Base-by-base conservation (phyloP, 2,888 invertebrate genomes). In the Xestia rhomboidea region DNA sequence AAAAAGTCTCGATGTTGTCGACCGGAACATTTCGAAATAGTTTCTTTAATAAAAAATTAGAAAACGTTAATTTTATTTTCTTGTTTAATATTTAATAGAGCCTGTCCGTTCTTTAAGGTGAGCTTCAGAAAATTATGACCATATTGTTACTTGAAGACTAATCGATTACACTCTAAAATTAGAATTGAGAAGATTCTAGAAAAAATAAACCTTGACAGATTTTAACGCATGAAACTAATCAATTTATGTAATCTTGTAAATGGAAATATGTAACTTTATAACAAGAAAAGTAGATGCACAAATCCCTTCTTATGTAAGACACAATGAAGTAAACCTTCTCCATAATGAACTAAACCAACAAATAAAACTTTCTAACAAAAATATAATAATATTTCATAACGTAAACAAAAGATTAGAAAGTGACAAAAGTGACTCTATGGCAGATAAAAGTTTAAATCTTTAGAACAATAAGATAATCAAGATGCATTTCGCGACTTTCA, bases 321-420 rank as follows among this genome's bases (percentile, higher is more conserved):
- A 49, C 27, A 76, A 84, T 66, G 63, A 69, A 41, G 62, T n/a
- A 62, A 62, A 76, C 51, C 67, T 49, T 73, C 15, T 73, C 67
- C 38, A 68, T 73, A 69, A 79, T 34, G 18, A 74, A 73, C 44
- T 69, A 76, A 71, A 41, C 69, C 30, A 51, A 77, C 70, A 81
- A 73, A 76, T 51, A 72, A 75, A 63, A 81, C 79, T 82, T 87
- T 87, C 80, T 72, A 80, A 83, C 77, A 72, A 82, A 80, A 84
- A 86, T 89, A 86, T 77, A 81, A 87, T 81, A 34, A 6, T 34
- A 77, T 85, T 82, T 84, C 76, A 76, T 80, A 84, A 76, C 72
- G 49, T 82, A 85, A 83, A 83, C 85, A 87, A 86, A 85, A 89
- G 87, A 87, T 90, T 92, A 90, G 92, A 92, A 92, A 92, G 92